phyloP scores from a whole-genome alignment of 2,888 invertebrate genomes.

The Tipula confusa region DNA sequence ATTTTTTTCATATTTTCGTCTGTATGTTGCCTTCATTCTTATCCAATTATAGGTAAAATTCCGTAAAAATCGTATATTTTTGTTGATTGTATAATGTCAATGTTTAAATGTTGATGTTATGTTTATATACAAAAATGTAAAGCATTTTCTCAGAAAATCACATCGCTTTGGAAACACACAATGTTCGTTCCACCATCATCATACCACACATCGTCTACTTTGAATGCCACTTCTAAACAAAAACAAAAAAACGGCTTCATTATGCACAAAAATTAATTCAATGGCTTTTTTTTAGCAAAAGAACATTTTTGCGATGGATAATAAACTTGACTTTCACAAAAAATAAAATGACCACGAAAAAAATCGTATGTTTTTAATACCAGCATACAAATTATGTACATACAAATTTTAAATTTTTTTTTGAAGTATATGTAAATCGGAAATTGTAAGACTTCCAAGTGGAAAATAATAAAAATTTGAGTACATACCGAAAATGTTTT shows the following conservation, averaged over 20 bases:
- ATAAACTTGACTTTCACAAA: neutral
- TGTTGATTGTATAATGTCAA: too few species aligned
- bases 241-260: neutral
- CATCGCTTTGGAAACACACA: neutral
- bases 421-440: too few species aligned
- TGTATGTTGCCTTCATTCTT: neutral
- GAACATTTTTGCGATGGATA: neutral
- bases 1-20: neutral
- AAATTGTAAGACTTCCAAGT: too few species aligned
- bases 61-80: neutral
- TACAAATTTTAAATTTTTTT: too few species aligned
- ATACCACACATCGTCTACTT: neutral
- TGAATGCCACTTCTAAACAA: neutral
- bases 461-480: too few species aligned
- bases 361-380: too few species aligned
- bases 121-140: neutral
- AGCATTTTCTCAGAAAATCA: neutral
- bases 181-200: neutral
- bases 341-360: too few species aligned
- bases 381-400: too few species aligned
- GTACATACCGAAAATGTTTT: too few species aligned
- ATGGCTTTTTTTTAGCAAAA: neutral
- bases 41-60: neutral
- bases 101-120: too few species aligned
- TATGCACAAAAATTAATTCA: neutral